phyloP scores from a whole-genome alignment of 2,888 invertebrate species.

The Nomada ruficornis region DNA sequence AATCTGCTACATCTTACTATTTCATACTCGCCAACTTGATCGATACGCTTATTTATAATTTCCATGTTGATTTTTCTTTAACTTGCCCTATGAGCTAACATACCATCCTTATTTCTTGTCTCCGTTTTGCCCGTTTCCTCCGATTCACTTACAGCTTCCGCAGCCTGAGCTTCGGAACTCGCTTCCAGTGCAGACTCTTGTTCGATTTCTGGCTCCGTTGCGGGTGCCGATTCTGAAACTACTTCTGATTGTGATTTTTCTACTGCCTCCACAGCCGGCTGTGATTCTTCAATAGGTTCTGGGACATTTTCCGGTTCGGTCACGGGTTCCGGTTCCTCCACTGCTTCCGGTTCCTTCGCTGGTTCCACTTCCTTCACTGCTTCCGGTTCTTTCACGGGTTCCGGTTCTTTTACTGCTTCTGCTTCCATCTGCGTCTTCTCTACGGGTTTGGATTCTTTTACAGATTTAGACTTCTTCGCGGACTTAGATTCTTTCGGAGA shows the following conservation, averaged over 20 bases:
- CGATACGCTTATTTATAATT: neutral
- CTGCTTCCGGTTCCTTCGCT: conserved; percentile 42
- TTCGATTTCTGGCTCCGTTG: conserved; percentile 10
- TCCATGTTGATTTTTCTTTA: neutral
- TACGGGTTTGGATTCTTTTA: conserved; percentile 36
- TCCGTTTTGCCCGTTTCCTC: conserved; percentile 65
- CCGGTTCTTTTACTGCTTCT: conserved; percentile 36
- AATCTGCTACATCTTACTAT: neutral
- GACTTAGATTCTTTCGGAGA: conserved; percentile 40
- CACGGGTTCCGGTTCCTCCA: conserved; percentile 37
- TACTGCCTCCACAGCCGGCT: conserved; percentile 20
- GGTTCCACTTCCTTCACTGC: conserved; percentile 44
- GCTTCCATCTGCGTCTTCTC: conserved; percentile 52
- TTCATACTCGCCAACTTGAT: conserved; percentile 25
- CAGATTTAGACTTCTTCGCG: conserved; percentile 40
- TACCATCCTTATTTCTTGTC: conserved; percentile 68
- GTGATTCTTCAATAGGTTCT: conserved; percentile 45
- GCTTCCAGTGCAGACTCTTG: conserved; percentile 17
- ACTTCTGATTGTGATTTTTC: conserved; percentile 39
- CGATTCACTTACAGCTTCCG: conserved; percentile 64
- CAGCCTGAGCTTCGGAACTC: conserved; percentile 25
- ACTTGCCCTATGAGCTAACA: conserved; percentile 51
- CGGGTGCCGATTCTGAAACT: conserved; percentile 29
- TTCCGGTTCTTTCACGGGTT: conserved; percentile 45
- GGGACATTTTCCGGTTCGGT: conserved; percentile 24